A percentile compares a stretch with the other conserved stretches of the same genome.
These are phyloP conservation scores for Melanaphis sacchari DNA, from an alignment of 1,140 invertebrate genomes.

Conservation along the genomic window DNA sequence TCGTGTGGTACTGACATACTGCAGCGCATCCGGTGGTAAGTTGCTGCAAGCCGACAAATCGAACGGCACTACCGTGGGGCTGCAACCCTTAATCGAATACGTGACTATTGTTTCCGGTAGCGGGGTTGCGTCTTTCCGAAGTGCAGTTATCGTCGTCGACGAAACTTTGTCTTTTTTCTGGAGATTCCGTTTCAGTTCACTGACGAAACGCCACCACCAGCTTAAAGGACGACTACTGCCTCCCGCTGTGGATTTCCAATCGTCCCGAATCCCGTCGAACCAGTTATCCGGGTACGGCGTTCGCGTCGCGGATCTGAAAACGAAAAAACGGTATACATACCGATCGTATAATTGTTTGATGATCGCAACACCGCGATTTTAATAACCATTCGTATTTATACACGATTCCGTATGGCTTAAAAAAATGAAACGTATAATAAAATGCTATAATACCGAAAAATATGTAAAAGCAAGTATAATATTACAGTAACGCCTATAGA, in stretches of 20 bases:
- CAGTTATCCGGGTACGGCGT: constrained; percentile 20
- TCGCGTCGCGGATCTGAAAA: neutral
- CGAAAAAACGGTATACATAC: neutral
- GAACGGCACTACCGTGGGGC: constrained; percentile 60
- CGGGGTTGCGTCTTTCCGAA: neutral
- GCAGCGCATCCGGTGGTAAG: neutral
- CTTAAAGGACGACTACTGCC: neutral
- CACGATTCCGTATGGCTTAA: too few species aligned
- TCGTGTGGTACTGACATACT: neutral
- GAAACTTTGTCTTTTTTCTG: neutral
- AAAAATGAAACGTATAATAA: too few species aligned
- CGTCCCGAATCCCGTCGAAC: neutral
- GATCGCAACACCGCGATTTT: neutral
- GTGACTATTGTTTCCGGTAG: constrained; percentile 59
- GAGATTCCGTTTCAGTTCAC: neutral
- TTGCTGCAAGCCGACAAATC: constrained; percentile 58
- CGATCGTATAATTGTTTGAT: neutral
- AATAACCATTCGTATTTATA: too few species aligned
- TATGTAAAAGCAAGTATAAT: too few species aligned
- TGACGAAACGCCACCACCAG: neutral
- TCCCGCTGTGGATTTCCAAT: neutral
- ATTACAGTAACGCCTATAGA: too few species aligned
- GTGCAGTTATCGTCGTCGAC: neutral
- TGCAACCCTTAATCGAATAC: constrained; percentile 60
- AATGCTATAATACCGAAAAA: too few species aligned